Percentiles rank a stretch among this genome's conserved stretches.
Conservation (phyloP, 2,888 invertebrate genomes). For the Apodemia zela region DNA sequence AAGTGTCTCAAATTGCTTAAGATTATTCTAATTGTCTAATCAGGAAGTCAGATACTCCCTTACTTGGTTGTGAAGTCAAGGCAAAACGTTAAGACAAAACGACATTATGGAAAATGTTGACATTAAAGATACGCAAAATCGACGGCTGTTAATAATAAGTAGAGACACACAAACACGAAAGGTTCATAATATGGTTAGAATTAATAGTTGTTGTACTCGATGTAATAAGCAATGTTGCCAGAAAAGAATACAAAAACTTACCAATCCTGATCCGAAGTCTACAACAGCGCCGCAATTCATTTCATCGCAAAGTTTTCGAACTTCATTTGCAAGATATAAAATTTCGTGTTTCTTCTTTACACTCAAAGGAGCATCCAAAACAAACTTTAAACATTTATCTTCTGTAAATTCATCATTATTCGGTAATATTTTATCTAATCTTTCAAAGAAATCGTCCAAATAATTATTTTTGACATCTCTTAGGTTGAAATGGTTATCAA, state of each 20-base stretch:
- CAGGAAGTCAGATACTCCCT: too few species aligned
- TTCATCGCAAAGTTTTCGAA: constrained; percentile 69
- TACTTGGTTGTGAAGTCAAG: too few species aligned
- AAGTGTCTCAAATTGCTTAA: too few species aligned
- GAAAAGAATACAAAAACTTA: constrained; percentile 50
- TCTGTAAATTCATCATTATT: constrained; percentile 36
- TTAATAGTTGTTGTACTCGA: too few species aligned
- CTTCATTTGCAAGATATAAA: constrained; percentile 77
- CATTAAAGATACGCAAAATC: too few species aligned
- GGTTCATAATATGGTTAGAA: background rate
- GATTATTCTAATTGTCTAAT: too few species aligned
- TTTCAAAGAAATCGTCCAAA: constrained; percentile 43
- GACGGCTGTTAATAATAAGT: too few species aligned
- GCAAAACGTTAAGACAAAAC: too few species aligned
- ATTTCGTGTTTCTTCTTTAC: constrained; percentile 88
- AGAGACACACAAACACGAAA: background rate
- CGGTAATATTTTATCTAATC: constrained; percentile 41
- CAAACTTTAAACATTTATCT: constrained; percentile 31
- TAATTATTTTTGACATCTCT: constrained; percentile 35
- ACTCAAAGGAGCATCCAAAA: constrained; percentile 63
- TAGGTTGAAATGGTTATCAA: constrained; percentile 39
- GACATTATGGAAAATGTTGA: too few species aligned
- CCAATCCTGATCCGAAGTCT: constrained; percentile 88
- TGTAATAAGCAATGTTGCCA: background rate
- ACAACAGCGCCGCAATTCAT: constrained; percentile 77